Evolutionary conservation across 2,113 vertebrate genomes (phyloP), one percentile per base, ranked within the genome.

Genomic region (Dicrurus megarhynchus): DNA sequence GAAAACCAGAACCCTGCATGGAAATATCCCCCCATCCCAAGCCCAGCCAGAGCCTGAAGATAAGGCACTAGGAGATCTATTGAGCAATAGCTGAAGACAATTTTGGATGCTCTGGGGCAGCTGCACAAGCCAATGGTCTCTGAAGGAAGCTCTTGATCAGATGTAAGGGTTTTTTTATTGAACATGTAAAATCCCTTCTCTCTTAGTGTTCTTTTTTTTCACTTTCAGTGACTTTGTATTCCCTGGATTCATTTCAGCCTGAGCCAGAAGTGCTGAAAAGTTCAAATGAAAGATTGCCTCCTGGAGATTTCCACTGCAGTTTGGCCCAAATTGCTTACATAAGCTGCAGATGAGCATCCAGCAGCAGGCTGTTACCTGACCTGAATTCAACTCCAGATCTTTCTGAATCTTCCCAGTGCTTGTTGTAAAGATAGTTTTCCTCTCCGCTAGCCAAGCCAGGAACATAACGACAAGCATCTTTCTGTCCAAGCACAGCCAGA

Each of bases 301-400:
- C 86, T 1, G 28, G 85, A 96, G 83, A 86, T 70, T 95, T 95
- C 88, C 89, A 74, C 68, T 64, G 64, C 75, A 76, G 63, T 84
- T 91, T 85, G 88, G 64, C 88, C 83, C 52, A 60, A 84, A 90
- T 92, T 3, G 1, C 73, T 95, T 92, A 89, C 12, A 39, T 84
- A 96, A 96, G 73, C 80, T 87, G 61, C 79, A 75, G 87, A 94
- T 44, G 39, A 94, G 64, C 90, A 92, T 95, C 68, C 83, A 86
- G 81, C 93, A 90, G 71, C 64, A 75, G 49, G 47, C 90, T 90
- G 59, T 59, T 84, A 88, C 60, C 93, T 94, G 92, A 94, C 92
- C 95, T 90, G 92, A 90, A 84, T 92, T 96, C 83, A 96, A 90
- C 85, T 95, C 76, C 79, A 71, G n/a, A 75, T 56, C 79, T 80